These are phyloP conservation scores for Ischnus inquisitorius DNA, from an alignment of 2,888 invertebrate species.

Conservation along the genomic window DNA sequence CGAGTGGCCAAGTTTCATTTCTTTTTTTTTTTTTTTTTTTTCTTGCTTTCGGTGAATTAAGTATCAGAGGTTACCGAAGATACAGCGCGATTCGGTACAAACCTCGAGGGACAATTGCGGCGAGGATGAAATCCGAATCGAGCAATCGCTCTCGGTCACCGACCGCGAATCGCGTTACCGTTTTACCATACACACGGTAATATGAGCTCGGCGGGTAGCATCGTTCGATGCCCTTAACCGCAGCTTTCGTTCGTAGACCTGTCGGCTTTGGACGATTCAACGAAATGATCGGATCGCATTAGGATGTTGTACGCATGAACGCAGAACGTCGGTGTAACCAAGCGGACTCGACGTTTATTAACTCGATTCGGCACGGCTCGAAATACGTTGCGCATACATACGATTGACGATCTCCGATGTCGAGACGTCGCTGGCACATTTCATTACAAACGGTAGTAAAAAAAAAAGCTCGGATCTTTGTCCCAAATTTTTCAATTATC, in stretches of 20 bases:
- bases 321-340: constrained; percentile 3
- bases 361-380: not conserved
- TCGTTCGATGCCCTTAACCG: constrained; percentile 50
- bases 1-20: not conserved
- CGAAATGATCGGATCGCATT: constrained; percentile 22
- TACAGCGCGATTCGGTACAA: not conserved
- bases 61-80: not conserved
- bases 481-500: not conserved
- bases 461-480: too few relatives aligned
- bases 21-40: not conserved
- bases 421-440: not conserved
- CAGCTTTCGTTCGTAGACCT: constrained; percentile 52
- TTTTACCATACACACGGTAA: not conserved
- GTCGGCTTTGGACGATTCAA: constrained; percentile 28
- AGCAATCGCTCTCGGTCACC: constrained; percentile 73
- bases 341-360: constrained; percentile 8
- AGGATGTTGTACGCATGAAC: not conserved
- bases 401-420: not conserved
- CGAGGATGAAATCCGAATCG: constrained; percentile 74
- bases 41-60: not conserved
- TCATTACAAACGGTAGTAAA: not conserved
- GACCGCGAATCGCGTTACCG: constrained; percentile 55
- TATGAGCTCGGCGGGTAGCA: constrained; percentile 37
- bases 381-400: not conserved
- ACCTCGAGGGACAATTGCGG: constrained; percentile 28